Conservation (phyloP, 2,888 invertebrate genomes). For the Allygus modestus region DNA sequence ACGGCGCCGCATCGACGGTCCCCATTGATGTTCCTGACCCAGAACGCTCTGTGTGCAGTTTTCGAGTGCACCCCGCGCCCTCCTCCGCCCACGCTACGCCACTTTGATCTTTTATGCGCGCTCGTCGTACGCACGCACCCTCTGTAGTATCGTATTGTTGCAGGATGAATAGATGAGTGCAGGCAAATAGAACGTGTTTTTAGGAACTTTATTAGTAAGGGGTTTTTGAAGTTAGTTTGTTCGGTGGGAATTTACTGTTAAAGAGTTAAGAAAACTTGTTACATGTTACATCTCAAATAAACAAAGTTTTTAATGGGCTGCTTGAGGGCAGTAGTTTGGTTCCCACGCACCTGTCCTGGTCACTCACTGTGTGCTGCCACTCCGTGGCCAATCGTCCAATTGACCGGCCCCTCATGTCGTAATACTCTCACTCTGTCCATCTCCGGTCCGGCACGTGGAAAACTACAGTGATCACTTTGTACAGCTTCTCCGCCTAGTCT, state of each 20-base stretch:
- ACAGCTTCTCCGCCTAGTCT: too few species aligned
- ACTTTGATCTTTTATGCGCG: constrained; percentile 30
- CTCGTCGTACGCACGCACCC: constrained; percentile 1
- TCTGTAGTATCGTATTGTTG: not conserved
- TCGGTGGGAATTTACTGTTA: too few species aligned
- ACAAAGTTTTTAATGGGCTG: not conserved
- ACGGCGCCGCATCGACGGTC: not conserved
- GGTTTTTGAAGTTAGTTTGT: too few species aligned
- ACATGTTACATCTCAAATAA: too few species aligned
- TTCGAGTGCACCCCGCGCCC: not conserved
- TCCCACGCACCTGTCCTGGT: constrained; percentile 16
- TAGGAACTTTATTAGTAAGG: too few species aligned
- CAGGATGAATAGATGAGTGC: not conserved
- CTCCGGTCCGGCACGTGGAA: constrained; percentile 4
- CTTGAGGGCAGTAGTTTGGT: not conserved
- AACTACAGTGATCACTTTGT: not conserved
- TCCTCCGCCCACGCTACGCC: too few species aligned
- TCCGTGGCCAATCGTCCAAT: constrained; percentile 32
- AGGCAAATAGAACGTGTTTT: too few species aligned
- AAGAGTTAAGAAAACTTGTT: too few species aligned
- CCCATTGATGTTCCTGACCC: constrained; percentile 37
- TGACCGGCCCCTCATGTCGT: constrained; percentile 20
- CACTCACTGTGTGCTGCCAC: not conserved
- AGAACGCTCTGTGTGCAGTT: constrained; percentile 18
- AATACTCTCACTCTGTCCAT: constrained; percentile 24